Conservation (phyloP, 2,797 vertebrate genomes). For the Tauraco hartlaubi region DNA sequence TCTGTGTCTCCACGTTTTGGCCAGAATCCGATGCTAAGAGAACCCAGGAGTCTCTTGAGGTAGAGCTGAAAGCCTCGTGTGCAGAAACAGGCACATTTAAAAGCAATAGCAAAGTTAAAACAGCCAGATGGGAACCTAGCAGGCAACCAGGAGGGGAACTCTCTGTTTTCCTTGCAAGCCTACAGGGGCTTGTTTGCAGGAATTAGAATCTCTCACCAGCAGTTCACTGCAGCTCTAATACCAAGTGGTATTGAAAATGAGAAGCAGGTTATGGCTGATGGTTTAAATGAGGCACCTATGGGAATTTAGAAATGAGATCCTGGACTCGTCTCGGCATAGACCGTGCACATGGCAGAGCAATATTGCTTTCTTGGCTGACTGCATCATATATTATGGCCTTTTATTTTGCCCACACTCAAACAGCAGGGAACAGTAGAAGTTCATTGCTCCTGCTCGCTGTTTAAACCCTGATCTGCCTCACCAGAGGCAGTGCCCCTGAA, state of each 20-base stretch:
- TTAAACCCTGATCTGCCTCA: slow-evolving; percentile 41
- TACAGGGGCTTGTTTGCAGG: slow-evolving; percentile 74
- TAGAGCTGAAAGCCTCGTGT: slow-evolving; percentile 21
- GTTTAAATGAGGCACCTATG: slow-evolving; percentile 70
- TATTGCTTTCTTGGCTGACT: slow-evolving; percentile 74
- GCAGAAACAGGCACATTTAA: slow-evolving; percentile 67
- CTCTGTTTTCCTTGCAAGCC: slow-evolving; percentile 72
- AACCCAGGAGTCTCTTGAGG: slow-evolving; percentile 50
- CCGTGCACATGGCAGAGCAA: slow-evolving; percentile 63
- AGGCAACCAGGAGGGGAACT: slow-evolving; percentile 56
- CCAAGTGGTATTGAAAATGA: slow-evolving; percentile 72
- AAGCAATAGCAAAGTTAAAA: slow-evolving; percentile 70
- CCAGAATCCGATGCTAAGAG: not conserved
- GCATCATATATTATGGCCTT: slow-evolving; percentile 65
- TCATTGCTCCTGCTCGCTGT: slow-evolving; percentile 51
- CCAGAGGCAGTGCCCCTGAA: not conserved
- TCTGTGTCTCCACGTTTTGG: slow-evolving; percentile 30
- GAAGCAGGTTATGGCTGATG: slow-evolving; percentile 72
- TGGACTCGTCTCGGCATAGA: slow-evolving; percentile 38
- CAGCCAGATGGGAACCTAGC: slow-evolving; percentile 75
- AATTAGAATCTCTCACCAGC: slow-evolving; percentile 76
- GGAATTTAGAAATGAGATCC: slow-evolving; percentile 73
- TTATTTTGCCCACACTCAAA: slow-evolving; percentile 66
- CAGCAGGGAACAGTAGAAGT: slow-evolving; percentile 61
- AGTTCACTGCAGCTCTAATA: slow-evolving; percentile 70